These are phyloP conservation scores for Struthio camelus DNA, from an alignment of 2,113 vertebrate species.

Conservation along the genomic window DNA sequence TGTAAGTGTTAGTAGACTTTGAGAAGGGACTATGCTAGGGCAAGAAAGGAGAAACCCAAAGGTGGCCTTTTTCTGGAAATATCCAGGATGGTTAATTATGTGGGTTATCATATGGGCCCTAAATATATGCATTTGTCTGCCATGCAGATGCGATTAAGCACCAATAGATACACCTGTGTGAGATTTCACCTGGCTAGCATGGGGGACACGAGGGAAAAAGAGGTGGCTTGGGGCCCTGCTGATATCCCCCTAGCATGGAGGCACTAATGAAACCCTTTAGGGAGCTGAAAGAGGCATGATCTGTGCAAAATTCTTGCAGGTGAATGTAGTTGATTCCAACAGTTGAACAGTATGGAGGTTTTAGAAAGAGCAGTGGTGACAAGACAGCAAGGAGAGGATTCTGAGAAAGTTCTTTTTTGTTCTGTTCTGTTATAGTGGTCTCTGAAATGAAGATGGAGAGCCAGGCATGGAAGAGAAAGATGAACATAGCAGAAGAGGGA, in stretches of 20 bases:
- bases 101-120: neutral
- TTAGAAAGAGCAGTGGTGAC: neutral
- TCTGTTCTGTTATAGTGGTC: neutral
- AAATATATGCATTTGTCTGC: neutral
- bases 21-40: neutral
- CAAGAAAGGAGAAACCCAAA: neutral
- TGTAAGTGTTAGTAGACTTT: neutral
- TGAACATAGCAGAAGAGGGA: neutral
- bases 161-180: neutral
- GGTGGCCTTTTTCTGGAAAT: neutral
- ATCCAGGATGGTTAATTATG: fast-evolving
- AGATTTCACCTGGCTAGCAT: neutral
- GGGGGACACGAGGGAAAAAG: neutral
- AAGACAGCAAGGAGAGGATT: neutral
- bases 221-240: neutral
- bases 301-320: neutral
- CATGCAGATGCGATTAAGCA: neutral
- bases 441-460: neutral
- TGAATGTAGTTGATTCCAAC: neutral
- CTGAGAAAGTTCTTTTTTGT: neutral
- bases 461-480: neutral
- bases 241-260: neutral
- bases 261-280: fast-evolving
- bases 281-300: neutral
- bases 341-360: neutral